phyloP scores from a whole-genome alignment of 2,888 invertebrate genomes.

The Volucella zonaria region DNA sequence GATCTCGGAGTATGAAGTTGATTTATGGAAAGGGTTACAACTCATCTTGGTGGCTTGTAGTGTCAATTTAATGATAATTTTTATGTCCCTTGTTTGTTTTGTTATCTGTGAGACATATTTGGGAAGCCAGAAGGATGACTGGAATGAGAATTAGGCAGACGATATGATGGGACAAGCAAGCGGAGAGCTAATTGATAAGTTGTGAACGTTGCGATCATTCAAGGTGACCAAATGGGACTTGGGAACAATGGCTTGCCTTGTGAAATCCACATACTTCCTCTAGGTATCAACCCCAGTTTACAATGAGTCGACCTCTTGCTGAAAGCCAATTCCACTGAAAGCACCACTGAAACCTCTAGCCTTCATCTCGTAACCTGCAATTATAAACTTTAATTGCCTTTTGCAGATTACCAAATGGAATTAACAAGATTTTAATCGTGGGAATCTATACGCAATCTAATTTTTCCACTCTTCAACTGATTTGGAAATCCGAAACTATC shows the following conservation, averaged over 20 bases:
- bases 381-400: conserved; percentile 22
- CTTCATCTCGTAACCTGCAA: neutral
- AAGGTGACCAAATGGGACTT: too few species aligned
- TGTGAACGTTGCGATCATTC: too few species aligned
- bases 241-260: too few species aligned
- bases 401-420: neutral
- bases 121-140: neutral
- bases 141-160: neutral
- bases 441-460: neutral
- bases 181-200: too few species aligned
- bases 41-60: conserved; percentile 67
- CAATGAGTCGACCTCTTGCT: too few species aligned
- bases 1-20: conserved; percentile 44
- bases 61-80: conserved; percentile 67
- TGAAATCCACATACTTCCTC: too few species aligned
- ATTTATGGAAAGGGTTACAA: conserved; percentile 69
- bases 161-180: too few species aligned
- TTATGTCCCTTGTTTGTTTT: conserved; percentile 16
- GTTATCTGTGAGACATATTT: conserved; percentile 49
- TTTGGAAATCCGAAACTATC: conserved; percentile 12
- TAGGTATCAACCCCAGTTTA: too few species aligned
- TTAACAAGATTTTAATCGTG: neutral
- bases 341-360: too few species aligned
- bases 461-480: neutral
- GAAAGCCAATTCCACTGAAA: too few species aligned